These are phyloP conservation scores for Apostichopus japonicus DNA, from an alignment of 35 echinoderm and acorn worm species.

Conservation along the genomic window DNA sequence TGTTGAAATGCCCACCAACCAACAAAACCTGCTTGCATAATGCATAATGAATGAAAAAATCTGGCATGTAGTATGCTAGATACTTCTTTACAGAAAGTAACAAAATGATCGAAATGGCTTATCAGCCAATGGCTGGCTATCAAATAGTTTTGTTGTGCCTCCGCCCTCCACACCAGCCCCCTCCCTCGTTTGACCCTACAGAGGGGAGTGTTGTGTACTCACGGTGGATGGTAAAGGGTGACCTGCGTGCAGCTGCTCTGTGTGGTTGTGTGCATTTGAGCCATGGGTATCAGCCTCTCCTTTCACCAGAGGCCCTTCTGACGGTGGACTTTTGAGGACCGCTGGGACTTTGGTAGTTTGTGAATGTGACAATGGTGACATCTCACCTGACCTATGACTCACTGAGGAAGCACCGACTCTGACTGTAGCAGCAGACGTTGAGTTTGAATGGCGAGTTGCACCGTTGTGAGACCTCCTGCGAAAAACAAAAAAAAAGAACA, in stretches of 20 bases:
- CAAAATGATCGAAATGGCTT: too few relatives aligned
- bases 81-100: too few relatives aligned
- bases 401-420: not conserved
- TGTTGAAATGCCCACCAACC: too few relatives aligned
- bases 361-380: conserved; percentile 16
- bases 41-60: too few relatives aligned
- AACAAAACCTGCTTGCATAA: too few relatives aligned
- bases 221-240: conserved; percentile 49
- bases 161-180: not conserved
- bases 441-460: conserved; percentile 28
- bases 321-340: conserved; percentile 12
- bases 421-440: not conserved
- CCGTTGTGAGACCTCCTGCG: conserved; percentile 24
- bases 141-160: not conserved
- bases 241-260: conserved; percentile 56
- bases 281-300: conserved; percentile 34
- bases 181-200: not conserved
- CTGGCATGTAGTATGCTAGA: too few relatives aligned
- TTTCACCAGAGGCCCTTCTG: conserved; percentile 18
- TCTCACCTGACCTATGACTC: not conserved
- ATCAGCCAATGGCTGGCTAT: too few relatives aligned
- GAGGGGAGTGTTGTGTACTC: not conserved
- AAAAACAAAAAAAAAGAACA: not conserved
- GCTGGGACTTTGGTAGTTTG: conserved; percentile 27
- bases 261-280: conserved; percentile 23